phyloP scores from a whole-genome alignment of 1,140 invertebrate species.

The Parasteatoda tepidariorum region DNA sequence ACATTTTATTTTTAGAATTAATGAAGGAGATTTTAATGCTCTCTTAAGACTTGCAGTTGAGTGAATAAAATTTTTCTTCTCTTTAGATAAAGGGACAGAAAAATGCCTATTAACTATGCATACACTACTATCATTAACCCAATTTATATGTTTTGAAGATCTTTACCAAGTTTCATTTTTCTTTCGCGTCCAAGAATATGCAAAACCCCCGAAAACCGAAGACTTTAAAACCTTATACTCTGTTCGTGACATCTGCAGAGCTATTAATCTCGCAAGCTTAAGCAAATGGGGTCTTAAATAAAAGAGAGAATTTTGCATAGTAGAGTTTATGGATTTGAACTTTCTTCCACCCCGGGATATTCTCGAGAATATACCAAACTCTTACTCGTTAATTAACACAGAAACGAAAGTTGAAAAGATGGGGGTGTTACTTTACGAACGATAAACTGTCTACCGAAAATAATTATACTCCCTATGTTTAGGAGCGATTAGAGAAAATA shows the following conservation, averaged over 20 bases:
- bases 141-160: slow-evolving; percentile 13
- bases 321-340: slow-evolving; percentile 44
- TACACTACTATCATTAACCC: slow-evolving; percentile 27
- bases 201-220: slow-evolving; percentile 14
- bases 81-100: too few species aligned
- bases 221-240: slow-evolving; percentile 29
- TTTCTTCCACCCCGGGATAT: slow-evolving; percentile 20
- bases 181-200: slow-evolving; percentile 24
- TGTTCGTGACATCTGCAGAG: slow-evolving; percentile 21
- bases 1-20: too few species aligned
- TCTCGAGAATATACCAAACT: background rate
- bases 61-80: too few species aligned
- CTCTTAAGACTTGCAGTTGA: too few species aligned
- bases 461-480: slow-evolving; percentile 40
- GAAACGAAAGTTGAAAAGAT: background rate
- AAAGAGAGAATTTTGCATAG: slow-evolving; percentile 15
- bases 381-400: slow-evolving; percentile 39
- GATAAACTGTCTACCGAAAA: slow-evolving; percentile 40
- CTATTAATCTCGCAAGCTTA: slow-evolving; percentile 32
- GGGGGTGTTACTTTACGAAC: background rate
- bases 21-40: too few species aligned
- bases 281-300: background rate
- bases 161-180: background rate
- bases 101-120: slow-evolving; percentile 20
- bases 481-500: slow-evolving; percentile 29